phyloP scores from a whole-genome alignment of 2,797 vertebrate species.

The Mastacembelus armatus region DNA sequence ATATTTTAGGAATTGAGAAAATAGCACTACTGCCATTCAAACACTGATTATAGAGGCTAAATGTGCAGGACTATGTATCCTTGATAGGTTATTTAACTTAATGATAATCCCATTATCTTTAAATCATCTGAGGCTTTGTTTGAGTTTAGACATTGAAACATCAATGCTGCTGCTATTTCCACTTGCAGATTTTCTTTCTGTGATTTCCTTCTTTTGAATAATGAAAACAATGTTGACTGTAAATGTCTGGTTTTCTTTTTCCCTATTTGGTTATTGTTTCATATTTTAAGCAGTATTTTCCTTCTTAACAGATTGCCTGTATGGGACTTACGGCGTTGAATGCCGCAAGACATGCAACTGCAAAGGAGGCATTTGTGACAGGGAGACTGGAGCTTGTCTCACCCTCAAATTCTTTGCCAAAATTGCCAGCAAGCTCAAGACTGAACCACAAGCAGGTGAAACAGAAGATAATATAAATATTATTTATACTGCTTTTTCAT shows the following conservation, averaged over 20 bases:
- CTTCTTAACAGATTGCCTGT: constrained; percentile 88
- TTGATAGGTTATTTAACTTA: constrained; percentile 9
- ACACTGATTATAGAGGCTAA: not conserved
- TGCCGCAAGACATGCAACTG: constrained; percentile 94
- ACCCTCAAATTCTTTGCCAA: constrained; percentile 92
- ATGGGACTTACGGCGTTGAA: constrained; percentile 93
- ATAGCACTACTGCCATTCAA: not conserved
- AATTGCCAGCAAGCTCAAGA: constrained; percentile 82
- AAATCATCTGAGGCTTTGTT: not conserved
- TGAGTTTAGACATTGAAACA: constrained; percentile 11
- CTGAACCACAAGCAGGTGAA: constrained; percentile 85
- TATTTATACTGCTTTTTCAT: not conserved
- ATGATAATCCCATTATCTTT: not conserved
- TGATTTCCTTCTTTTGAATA: too few species aligned
- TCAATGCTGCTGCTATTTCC: constrained; percentile 2
- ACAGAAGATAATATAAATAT: constrained; percentile 26
- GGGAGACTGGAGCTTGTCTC: constrained; percentile 92
- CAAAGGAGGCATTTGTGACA: constrained; percentile 92
- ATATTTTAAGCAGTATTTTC: not conserved
- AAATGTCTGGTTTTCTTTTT: too few species aligned
- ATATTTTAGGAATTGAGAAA: not conserved
- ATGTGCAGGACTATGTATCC: not conserved
- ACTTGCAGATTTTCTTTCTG: too few species aligned
- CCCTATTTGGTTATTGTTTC: not conserved
- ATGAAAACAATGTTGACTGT: too few species aligned